Percentiles rank a stretch among this genome's conserved stretches.
Conservation (phyloP, 2,888 invertebrate genomes). For the Andrena bucephala region DNA sequence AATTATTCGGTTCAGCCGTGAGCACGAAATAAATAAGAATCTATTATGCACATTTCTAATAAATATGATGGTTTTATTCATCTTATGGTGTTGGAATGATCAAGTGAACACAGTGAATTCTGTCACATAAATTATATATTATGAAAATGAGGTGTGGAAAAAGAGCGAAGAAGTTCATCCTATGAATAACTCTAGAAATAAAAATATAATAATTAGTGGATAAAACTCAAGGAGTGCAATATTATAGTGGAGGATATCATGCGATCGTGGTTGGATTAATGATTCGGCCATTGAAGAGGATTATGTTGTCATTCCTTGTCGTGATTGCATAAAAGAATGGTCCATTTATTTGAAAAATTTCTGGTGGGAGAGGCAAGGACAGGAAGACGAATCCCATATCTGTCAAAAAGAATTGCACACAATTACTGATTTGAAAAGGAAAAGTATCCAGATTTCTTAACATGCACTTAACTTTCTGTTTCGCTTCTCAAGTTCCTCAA, state of each 20-base stretch:
- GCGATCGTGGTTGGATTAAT: constrained; percentile 26
- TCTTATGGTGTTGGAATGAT: neutral
- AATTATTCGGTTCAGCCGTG: constrained; percentile 36
- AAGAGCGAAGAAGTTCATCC: constrained; percentile 18
- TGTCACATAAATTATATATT: neutral
- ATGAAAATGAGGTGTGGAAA: constrained; percentile 15
- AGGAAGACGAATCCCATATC: constrained; percentile 13
- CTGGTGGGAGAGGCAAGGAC: constrained; percentile 47
- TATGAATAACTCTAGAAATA: neutral
- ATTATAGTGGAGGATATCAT: constrained; percentile 15
- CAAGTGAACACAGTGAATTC: neutral
- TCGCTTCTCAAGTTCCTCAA: neutral
- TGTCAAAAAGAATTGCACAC: constrained; percentile 38
- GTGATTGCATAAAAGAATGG: constrained; percentile 73
- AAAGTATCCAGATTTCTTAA: neutral
- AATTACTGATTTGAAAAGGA: constrained; percentile 1
- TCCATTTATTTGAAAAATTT: constrained; percentile 75
- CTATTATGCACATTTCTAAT: neutral
- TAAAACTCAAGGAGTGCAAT: neutral
- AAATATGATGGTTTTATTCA: neutral
- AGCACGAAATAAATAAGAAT: neutral
- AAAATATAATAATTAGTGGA: neutral
- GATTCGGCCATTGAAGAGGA: constrained; percentile 57
- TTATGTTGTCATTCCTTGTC: constrained; percentile 21
- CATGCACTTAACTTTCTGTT: neutral